phyloP scores from a whole-genome alignment of 2,113 vertebrate genomes.

The Morphnarchus princeps region DNA sequence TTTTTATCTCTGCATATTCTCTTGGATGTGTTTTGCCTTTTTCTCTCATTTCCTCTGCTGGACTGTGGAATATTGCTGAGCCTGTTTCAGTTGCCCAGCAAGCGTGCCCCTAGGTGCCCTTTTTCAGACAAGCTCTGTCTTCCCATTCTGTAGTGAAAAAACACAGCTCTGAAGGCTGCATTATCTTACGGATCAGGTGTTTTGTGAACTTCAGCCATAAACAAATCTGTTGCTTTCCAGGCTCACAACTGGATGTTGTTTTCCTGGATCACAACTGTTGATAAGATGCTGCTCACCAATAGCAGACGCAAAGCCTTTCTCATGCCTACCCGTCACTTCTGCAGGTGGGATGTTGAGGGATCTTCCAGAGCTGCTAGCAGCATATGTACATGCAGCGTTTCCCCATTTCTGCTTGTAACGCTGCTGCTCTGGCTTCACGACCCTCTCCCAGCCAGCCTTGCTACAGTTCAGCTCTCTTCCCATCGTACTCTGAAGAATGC shows the following conservation, averaged over 20 bases:
- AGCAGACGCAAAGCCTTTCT: not conserved
- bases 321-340: not conserved
- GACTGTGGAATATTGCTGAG: not conserved
- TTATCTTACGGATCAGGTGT: not conserved
- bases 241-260: not conserved
- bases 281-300: not conserved
- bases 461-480: not conserved
- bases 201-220: not conserved
- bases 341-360: not conserved
- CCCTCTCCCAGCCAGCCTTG: not conserved
- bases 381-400: not conserved
- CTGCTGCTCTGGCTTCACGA: not conserved
- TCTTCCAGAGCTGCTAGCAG: not conserved
- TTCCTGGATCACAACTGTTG: not conserved
- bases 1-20: not conserved
- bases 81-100: not conserved
- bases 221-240: not conserved
- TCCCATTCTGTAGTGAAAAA: not conserved
- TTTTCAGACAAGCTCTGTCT: not conserved
- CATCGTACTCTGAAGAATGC: not conserved
- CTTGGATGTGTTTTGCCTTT: not conserved
- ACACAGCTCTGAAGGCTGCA: not conserved
- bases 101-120: not conserved
- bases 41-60: not conserved
- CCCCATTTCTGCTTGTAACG: rapidly evolving